These are phyloP conservation scores for Micropoecilia bifurca DNA, from an alignment of 2,797 vertebrate species.

Conservation along the genomic window DNA sequence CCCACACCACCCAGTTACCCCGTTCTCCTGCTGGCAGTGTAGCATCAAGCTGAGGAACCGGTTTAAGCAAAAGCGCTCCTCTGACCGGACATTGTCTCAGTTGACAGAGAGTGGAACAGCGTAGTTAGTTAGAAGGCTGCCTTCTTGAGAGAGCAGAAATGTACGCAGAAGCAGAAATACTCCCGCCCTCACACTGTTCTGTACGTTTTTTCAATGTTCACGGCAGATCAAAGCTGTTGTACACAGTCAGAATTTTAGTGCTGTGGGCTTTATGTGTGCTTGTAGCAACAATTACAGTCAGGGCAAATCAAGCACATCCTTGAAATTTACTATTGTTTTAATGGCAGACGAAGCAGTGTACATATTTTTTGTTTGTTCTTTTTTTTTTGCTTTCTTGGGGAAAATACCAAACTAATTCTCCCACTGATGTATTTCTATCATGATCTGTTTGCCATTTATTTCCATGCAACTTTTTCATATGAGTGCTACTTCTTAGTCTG, in stretches of 20 bases:
- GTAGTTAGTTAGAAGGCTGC: constrained; percentile 22
- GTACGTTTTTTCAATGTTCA: constrained; percentile 27
- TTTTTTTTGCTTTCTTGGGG: constrained; percentile 38
- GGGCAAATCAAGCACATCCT: constrained; percentile 42
- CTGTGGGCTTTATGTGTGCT: constrained; percentile 15
- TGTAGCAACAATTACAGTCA: constrained; percentile 31
- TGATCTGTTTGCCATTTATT: constrained; percentile 41
- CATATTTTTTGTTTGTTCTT: constrained; percentile 48
- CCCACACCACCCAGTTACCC: constrained; percentile 9
- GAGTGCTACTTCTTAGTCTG: constrained; percentile 37
- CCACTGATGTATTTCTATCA: constrained; percentile 29
- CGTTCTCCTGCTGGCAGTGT: constrained; percentile 39
- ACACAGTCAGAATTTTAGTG: constrained; percentile 30
- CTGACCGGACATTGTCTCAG: constrained; percentile 46
- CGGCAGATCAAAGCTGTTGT: constrained; percentile 35
- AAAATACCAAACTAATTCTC: constrained; percentile 30
- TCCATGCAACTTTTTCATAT: constrained; percentile 42
- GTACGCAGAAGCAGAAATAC: constrained; percentile 38
- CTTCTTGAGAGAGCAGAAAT: constrained; percentile 42
- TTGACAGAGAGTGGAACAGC: constrained; percentile 49
- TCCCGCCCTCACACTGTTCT: constrained; percentile 41
- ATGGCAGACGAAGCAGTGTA: constrained; percentile 45
- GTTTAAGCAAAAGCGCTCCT: constrained; percentile 48
- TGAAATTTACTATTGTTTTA: constrained; percentile 31
- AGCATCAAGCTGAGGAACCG: constrained; percentile 44